phyloP scores from a whole-genome alignment of 2,888 invertebrate genomes.

The Chesias legatella region DNA sequence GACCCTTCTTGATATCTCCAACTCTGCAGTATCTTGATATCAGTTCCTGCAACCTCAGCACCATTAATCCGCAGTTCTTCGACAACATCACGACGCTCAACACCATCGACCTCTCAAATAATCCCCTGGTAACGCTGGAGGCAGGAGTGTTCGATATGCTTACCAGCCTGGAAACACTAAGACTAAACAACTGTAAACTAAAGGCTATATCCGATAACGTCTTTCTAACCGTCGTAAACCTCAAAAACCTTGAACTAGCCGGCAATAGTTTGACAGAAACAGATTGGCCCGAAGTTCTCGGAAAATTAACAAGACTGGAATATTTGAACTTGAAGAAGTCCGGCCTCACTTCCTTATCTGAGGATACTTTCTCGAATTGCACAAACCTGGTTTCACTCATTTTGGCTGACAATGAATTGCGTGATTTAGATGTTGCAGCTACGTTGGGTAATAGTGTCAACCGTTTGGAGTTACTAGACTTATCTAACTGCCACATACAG shows the following conservation, averaged over 20 bases:
- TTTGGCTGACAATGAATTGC: constrained; percentile 83
- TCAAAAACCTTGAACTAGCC: constrained; percentile 83
- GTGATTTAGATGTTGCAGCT: constrained; percentile 82
- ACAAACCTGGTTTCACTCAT: constrained; percentile 82
- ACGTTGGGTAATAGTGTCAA: constrained; percentile 83
- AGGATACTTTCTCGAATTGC: constrained; percentile 83
- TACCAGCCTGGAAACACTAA: constrained; percentile 83
- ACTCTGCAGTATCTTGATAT: constrained; percentile 85
- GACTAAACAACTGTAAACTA: constrained; percentile 83
- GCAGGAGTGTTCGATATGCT: constrained; percentile 82
- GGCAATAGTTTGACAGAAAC: constrained; percentile 79
- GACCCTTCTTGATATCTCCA: constrained; percentile 82
- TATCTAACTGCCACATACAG: constrained; percentile 84
- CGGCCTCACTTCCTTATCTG: constrained; percentile 80
- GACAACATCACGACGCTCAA: constrained; percentile 83
- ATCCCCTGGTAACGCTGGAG: constrained; percentile 81
- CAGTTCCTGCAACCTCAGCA: constrained; percentile 82
- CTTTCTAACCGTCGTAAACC: constrained; percentile 79
- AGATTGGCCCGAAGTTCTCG: constrained; percentile 83
- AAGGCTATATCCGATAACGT: constrained; percentile 77
- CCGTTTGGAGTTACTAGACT: constrained; percentile 83
- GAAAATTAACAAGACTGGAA: constrained; percentile 81
- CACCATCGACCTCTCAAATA: constrained; percentile 85
- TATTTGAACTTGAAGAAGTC: constrained; percentile 83
- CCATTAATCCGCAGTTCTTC: constrained; percentile 83